Base-by-base conservation (phyloP, 2,113 vertebrate species). In the Hymenochirus boettgeri region DNA sequence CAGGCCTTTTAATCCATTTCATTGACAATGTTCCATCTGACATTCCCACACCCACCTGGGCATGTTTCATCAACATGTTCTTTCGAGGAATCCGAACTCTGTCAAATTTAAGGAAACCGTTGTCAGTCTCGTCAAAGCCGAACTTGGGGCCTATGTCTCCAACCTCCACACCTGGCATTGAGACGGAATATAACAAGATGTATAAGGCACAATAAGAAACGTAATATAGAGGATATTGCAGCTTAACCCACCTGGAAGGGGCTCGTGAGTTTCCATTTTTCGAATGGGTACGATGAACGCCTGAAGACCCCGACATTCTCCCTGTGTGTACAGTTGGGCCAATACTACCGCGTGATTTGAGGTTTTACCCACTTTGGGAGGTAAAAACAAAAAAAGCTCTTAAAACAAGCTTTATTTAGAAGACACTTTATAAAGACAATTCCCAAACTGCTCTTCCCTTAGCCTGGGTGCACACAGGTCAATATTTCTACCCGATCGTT, bases 71-170 rank as follows among this genome's bases (percentile, higher is more conserved):
- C 65, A 98, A 84, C 96, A 98, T 99, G 78, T 99, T 97, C 2
- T 94, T 92, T 15, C 95, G 88, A 31, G 96, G 96, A 53, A 98
- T 93, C 29, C 94, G 88, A n/a, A 90, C 89, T 6, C 93, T 93
- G 75, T 97, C 93, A 76, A 99, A 82, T 80, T 97, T 98, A 79
- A 99, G 80, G 74, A 85, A 98, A 47, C 96, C 96, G 0, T 99
- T 99, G 74, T 99, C 96, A 61, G 96, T 92, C 70, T 98, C 95
- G 71, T 88, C 89, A 29, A 91, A 98, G 74, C 96, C 96, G 75
- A 99, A 99, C 61, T 99, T 99, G 10, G 96, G 96, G 5, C 96
- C 96, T 0, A 99, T 99, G 69, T 99, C 96, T 7, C 96, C 96
- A 22, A 99, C 89, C 0, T 90, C 89, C 52, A 99, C 88, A 10